Evolutionary conservation across 2,797 vertebrate species (phyloP).

Genomic region (Toxotes lorentzi): DNA sequence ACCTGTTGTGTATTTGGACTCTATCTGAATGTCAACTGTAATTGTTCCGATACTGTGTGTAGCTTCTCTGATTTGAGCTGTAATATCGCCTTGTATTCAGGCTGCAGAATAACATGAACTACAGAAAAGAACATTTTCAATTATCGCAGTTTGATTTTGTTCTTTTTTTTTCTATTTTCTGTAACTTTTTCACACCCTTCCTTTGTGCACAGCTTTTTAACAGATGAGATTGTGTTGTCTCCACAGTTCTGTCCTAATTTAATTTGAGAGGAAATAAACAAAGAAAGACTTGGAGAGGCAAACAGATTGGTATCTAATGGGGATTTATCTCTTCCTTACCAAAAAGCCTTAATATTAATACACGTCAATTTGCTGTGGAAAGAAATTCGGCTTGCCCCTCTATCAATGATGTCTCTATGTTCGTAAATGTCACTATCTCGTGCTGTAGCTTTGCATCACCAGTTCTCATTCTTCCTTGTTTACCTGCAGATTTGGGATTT

Average conservation of each 20-base stretch:
- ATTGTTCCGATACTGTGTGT: constrained; percentile 79
- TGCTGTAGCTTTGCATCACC: constrained; percentile 48
- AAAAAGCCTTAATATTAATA: constrained; percentile 75
- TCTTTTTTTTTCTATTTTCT: constrained; percentile 33
- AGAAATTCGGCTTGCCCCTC: constrained; percentile 61
- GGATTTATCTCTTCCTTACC: constrained; percentile 66
- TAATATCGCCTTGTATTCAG: constrained; percentile 68
- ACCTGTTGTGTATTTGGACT: constrained; percentile 72
- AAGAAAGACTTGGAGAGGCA: constrained; percentile 39
- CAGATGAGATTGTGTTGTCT: constrained; percentile 48
- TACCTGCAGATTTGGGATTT: constrained; percentile 54
- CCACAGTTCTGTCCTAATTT: constrained; percentile 48
- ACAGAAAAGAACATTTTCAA: constrained; percentile 53
- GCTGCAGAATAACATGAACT: constrained; percentile 59
- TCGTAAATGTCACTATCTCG: constrained; percentile 54
- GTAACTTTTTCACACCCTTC: constrained; percentile 44
- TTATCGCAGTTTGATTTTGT: constrained; percentile 17
- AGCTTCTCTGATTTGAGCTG: constrained; percentile 77
- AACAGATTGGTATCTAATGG: constrained; percentile 52
- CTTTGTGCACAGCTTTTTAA: constrained; percentile 67
- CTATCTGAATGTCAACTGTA: constrained; percentile 82
- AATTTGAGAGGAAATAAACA: constrained; percentile 44
- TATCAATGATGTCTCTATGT: constrained; percentile 51
- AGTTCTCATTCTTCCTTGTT: constrained; percentile 54
- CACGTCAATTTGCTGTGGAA: constrained; percentile 54